Conservation (phyloP, 2,113 vertebrate species). For the Verasper variegatus region DNA sequence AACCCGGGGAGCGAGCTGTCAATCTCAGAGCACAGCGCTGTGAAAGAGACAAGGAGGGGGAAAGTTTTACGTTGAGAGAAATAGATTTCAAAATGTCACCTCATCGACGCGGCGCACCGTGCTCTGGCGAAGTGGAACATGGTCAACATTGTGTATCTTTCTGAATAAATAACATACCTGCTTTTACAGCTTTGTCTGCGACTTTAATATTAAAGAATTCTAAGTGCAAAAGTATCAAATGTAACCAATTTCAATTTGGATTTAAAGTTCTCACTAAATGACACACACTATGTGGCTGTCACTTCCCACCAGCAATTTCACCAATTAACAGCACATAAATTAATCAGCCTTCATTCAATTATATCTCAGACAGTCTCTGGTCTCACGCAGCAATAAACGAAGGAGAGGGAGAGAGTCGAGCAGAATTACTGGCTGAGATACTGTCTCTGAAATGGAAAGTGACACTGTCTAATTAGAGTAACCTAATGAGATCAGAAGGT, state of each 20-base stretch:
- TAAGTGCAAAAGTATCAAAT: slow-evolving; percentile 1
- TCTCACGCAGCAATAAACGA: slow-evolving; percentile 44
- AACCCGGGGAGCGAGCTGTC: slow-evolving; percentile 76
- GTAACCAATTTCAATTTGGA: background rate
- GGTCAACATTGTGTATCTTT: slow-evolving; percentile 63
- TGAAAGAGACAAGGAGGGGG: slow-evolving; percentile 69
- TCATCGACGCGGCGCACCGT: slow-evolving; percentile 47
- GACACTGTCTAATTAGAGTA: slow-evolving; percentile 75
- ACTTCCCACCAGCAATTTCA: slow-evolving; percentile 30
- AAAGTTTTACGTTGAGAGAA: slow-evolving; percentile 76
- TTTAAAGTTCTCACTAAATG: slow-evolving; percentile 7
- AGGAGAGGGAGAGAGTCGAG: slow-evolving; percentile 26
- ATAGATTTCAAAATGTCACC: slow-evolving; percentile 79
- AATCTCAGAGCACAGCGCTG: slow-evolving; percentile 70
- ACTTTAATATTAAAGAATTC: slow-evolving; percentile 29
- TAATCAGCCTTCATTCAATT: slow-evolving; percentile 66
- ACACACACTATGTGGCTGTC: slow-evolving; percentile 11
- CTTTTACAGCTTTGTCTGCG: slow-evolving; percentile 36
- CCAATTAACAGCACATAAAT: slow-evolving; percentile 60
- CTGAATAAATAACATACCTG: slow-evolving; percentile 59
- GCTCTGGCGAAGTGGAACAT: slow-evolving; percentile 67
- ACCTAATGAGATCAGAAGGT: slow-evolving; percentile 71
- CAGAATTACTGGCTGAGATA: slow-evolving; percentile 53
- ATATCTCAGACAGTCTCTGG: slow-evolving; percentile 46
- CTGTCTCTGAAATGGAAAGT: slow-evolving; percentile 72